These are phyloP conservation scores for Drosophila antonietae DNA, from an alignment of 2,888 invertebrate genomes.

Conservation along the genomic window DNA sequence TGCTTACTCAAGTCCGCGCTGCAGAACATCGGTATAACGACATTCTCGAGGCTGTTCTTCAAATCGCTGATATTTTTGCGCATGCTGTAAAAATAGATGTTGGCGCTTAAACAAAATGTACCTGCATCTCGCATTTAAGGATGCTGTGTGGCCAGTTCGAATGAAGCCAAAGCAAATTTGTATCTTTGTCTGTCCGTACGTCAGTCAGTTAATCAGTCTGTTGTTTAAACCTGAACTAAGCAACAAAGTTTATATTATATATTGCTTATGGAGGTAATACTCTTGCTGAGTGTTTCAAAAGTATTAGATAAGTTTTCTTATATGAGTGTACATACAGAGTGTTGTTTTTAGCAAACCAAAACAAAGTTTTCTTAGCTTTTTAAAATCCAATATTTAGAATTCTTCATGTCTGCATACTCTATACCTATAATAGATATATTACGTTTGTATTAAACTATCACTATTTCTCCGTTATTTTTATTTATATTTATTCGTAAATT, in stretches of 20 bases:
- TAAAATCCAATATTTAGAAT: no score
- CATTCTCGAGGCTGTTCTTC: constrained; percentile 96
- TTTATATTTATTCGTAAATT: background rate
- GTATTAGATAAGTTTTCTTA: no score
- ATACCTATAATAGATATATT: no score
- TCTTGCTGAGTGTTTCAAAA: no score
- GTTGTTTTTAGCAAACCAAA: background rate
- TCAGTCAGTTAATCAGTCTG: constrained; percentile 4
- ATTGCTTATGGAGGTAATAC: no score
- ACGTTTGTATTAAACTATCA: background rate
- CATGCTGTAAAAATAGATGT: constrained; percentile 90
- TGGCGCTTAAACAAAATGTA: constrained; percentile 49
- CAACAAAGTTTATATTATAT: constrained; percentile 24
- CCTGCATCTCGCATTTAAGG: constrained; percentile 9
- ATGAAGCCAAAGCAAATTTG: background rate
- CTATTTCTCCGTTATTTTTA: no score
- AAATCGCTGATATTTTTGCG: constrained; percentile 97
- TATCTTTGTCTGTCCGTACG: background rate
- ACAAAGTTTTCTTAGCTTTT: no score
- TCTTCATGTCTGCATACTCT: no score
- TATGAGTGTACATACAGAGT: background rate
- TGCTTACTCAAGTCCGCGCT: constrained; percentile 92
- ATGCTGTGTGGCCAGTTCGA: constrained; percentile 17
- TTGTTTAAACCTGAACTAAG: constrained; percentile 29
- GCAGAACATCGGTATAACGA: constrained; percentile 99